Evolutionary conservation across 2,113 vertebrate species (phyloP).

Genomic region (Podocnemis expansa): DNA sequence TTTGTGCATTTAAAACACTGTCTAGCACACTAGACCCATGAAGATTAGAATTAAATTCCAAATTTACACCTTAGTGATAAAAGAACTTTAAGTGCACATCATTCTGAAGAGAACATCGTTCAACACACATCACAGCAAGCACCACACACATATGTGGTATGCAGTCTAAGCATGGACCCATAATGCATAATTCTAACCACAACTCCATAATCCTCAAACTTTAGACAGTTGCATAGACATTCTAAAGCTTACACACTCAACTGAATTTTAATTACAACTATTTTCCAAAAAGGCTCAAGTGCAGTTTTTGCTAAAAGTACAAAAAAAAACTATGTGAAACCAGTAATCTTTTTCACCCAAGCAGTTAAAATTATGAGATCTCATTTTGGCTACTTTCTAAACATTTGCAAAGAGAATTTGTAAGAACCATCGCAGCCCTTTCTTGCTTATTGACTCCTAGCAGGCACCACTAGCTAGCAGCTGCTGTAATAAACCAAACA

Average conservation of each 20-base stretch:
- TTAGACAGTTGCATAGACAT: background rate
- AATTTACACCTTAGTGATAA: background rate
- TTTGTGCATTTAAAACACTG: background rate
- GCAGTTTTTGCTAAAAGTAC: background rate
- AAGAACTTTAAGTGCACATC: background rate
- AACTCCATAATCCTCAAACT: background rate
- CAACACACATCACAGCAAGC: background rate
- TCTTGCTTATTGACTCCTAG: background rate
- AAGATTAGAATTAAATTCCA: background rate
- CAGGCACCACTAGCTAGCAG: background rate
- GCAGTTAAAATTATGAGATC: too few species aligned
- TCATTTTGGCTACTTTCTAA: background rate
- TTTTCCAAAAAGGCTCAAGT: background rate
- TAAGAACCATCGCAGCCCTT: background rate
- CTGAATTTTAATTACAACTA: too few species aligned
- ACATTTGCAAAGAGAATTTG: background rate
- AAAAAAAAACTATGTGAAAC: background rate
- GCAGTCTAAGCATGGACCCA: background rate
- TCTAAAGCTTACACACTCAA: background rate
- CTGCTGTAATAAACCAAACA: background rate
- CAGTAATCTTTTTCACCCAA: background rate
- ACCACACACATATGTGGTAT: background rate
- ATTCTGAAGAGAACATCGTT: background rate
- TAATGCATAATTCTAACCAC: background rate
- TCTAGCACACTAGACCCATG: fast-evolving